Base-by-base conservation (phyloP, 2,113 vertebrate genomes). In the Tychaedon coryphoeus region DNA sequence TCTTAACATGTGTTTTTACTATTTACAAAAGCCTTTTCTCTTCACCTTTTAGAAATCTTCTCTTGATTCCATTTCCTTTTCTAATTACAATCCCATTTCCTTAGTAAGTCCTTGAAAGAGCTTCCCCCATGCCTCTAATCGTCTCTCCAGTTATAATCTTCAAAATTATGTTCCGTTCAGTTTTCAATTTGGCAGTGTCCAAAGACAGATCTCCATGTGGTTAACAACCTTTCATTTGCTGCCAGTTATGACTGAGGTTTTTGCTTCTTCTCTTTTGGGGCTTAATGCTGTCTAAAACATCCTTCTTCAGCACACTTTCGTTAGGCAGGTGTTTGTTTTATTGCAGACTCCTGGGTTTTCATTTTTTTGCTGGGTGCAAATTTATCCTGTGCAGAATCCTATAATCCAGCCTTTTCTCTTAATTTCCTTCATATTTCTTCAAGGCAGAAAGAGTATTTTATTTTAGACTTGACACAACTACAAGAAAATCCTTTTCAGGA, bases 51-150 rank as follows among this genome's bases (percentile, higher is more conserved):
- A 88, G 85, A 93, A 96, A 92, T 93, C 69, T 83, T 92, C 61
- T 72, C 88, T 95, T 92, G 76, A 90, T 97, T 97, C 95, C 81
- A 96, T 96, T 98, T 97, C 97, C 94, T 93, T 94, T 97, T 96
- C 97, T 98, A 98, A 98, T 98, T 97, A 97, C 88, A 97, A 90
- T 78, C 82, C 93, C 82, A 97, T 98, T 98, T 98, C 96, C 97
- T 96, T 97, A 93, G 94, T 92, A 96, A 97, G 93, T 93, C 97
- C 95, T 97, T 97, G 95, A 97, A 97, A 96, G 97, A 97, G 93
- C 97, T 96, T 95, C 92, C 96, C 90, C 94, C 72, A 61, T 97
- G 97, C 96, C 95, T 96, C 97, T 97, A 98, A 98, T 98, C 97
- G 97, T 97, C 97, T 97, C 97, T 96, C 92, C 94, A 90, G 97